phyloP scores from a whole-genome alignment of 1,140 invertebrate genomes.

The Drosophila sucinea region DNA sequence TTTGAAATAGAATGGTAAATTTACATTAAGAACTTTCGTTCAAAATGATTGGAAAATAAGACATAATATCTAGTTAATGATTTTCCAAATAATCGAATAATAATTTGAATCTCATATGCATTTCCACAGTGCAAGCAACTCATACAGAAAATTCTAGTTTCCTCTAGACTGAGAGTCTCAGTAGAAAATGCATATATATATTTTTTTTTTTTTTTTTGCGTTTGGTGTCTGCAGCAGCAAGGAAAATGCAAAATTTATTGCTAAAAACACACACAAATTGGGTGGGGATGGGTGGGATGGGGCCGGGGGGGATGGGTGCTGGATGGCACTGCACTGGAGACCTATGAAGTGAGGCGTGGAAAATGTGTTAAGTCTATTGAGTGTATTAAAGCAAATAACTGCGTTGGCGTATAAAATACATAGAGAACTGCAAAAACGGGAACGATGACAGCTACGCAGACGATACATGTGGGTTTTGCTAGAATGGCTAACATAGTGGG shows the following conservation, averaged over 20 bases:
- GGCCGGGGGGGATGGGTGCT: neutral
- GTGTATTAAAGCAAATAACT: slow-evolving; percentile 82
- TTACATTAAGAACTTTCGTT: too few species aligned
- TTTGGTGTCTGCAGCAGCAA: slow-evolving; percentile 56
- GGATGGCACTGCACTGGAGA: neutral
- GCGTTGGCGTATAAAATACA: slow-evolving; percentile 76
- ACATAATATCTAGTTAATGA: neutral
- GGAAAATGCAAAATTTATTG: slow-evolving; percentile 81
- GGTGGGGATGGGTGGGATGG: slow-evolving; percentile 22
- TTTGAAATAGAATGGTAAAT: too few species aligned
- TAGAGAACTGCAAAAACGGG: slow-evolving; percentile 20
- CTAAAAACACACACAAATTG: slow-evolving; percentile 53
- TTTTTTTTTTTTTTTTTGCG: neutral
- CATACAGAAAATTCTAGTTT: slow-evolving; percentile 24
- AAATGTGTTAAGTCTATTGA: slow-evolving; percentile 82
- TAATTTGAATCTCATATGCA: neutral
- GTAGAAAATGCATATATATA: neutral
- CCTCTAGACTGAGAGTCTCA: neutral
- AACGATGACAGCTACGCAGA: slow-evolving; percentile 26
- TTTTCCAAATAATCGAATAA: neutral
- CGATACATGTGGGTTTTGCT: slow-evolving; percentile 4
- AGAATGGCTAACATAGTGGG: neutral
- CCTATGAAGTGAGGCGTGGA: slow-evolving; percentile 65
- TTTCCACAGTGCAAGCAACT: slow-evolving; percentile 7
- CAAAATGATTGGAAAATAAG: too few species aligned